Percentiles rank a stretch among this genome's conserved stretches.
These are phyloP conservation scores for Hedychridium roseum DNA, from an alignment of 2,888 invertebrate genomes.

Conservation along the genomic window DNA sequence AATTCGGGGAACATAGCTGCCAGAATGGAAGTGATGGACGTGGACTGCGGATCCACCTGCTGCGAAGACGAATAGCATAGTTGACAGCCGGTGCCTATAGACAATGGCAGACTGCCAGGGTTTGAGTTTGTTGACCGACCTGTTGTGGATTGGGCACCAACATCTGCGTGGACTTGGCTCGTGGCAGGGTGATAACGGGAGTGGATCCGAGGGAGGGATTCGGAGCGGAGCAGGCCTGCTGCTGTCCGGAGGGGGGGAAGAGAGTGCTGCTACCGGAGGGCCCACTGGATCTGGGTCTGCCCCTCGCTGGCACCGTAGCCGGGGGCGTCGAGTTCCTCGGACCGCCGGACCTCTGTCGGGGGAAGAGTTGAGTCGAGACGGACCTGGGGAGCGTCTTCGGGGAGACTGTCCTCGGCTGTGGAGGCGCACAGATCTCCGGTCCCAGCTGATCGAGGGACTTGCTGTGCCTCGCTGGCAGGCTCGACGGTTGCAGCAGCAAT, in stretches of 20 bases:
- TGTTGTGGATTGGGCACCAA: slow-evolving; percentile 50
- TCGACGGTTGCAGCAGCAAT: slow-evolving; percentile 70
- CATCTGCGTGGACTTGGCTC: slow-evolving; percentile 61
- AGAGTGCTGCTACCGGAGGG: slow-evolving; percentile 48
- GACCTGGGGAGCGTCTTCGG: slow-evolving; percentile 58
- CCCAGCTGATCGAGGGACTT: slow-evolving; percentile 83
- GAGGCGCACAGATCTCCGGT: slow-evolving; percentile 60
- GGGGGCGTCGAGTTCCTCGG: slow-evolving; percentile 48
- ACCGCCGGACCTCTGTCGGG: slow-evolving; percentile 31
- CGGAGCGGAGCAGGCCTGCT: slow-evolving; percentile 61
- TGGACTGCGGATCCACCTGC: slow-evolving; percentile 40
- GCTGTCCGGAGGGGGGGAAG: slow-evolving; percentile 49
- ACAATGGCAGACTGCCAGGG: too few species aligned
- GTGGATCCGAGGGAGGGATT: slow-evolving; percentile 59
- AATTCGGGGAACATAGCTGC: slow-evolving; percentile 60
- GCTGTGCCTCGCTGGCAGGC: slow-evolving; percentile 78
- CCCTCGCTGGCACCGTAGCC: slow-evolving; percentile 52
- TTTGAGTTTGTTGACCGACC: too few species aligned
- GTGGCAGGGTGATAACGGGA: slow-evolving; percentile 54
- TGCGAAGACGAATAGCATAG: too few species aligned
- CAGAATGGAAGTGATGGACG: slow-evolving; percentile 57
- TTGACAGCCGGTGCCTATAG: too few species aligned
- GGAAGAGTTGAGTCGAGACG: slow-evolving; percentile 65
- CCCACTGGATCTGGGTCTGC: slow-evolving; percentile 46
- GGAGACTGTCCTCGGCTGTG: slow-evolving; percentile 52